Conservation (phyloP, 2,888 invertebrate genomes). For the Dasysyrphus albostriatus region DNA sequence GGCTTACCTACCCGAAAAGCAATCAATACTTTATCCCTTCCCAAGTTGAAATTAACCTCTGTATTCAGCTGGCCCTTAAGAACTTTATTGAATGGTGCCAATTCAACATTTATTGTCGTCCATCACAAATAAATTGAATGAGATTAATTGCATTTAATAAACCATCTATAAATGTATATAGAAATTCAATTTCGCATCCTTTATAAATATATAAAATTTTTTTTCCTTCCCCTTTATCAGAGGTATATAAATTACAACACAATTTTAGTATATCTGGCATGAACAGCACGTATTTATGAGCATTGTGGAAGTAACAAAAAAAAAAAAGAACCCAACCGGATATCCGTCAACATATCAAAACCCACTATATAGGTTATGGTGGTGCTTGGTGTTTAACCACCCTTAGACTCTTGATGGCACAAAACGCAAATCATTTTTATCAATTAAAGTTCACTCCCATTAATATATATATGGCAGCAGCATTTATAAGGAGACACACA, state of each 20-base stretch:
- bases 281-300: constrained; percentile 21
- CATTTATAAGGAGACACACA: not conserved
- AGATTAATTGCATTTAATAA: constrained; percentile 5
- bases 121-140: constrained; percentile 2
- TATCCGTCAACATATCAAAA: constrained; percentile 13
- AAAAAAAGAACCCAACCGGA: constrained; percentile 20
- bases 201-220: not conserved
- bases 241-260: constrained; percentile 5
- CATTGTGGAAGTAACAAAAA: not conserved
- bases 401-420: constrained; percentile 1
- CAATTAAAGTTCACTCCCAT: constrained; percentile 48
- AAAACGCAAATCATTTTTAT: constrained; percentile 50
- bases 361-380: not conserved
- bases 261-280: not conserved
- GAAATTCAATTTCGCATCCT: not conserved
- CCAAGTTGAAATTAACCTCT: not conserved
- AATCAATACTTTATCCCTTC: not conserved
- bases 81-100: not conserved
- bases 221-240: not conserved
- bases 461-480: not conserved
- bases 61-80: not conserved
- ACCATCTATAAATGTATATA: not conserved
- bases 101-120: not conserved
- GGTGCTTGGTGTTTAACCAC: not conserved
- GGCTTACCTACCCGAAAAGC: not conserved